These are phyloP conservation scores for Tenualosa ilisha DNA, from an alignment of 2,797 vertebrate species.

Conservation along the genomic window DNA sequence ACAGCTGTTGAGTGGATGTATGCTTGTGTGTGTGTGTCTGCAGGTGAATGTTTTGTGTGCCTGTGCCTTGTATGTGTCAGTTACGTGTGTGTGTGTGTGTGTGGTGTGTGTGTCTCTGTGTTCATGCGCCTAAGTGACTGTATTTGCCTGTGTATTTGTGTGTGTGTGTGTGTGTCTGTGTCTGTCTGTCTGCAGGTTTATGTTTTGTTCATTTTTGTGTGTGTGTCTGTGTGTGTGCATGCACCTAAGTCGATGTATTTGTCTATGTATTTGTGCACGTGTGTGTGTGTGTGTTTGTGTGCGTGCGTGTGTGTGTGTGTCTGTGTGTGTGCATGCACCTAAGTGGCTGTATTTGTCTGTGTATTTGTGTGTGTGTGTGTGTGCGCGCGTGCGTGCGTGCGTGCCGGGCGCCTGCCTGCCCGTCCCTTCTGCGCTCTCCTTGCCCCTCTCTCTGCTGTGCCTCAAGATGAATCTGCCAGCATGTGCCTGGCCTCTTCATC, in stretches of 20 bases:
- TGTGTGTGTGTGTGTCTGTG: not conserved
- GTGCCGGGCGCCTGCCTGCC: slow-evolving; percentile 44
- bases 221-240: not conserved
- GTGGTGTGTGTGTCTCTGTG: not conserved
- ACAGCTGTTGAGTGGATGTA: not conserved
- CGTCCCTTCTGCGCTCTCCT: slow-evolving; percentile 47
- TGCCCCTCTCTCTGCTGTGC: slow-evolving; percentile 49
- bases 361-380: not conserved
- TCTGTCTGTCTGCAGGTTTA: not conserved
- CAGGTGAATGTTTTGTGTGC: too few species aligned
- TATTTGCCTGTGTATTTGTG: too few species aligned
- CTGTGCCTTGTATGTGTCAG: too few species aligned
- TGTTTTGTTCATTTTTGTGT: too few species aligned
- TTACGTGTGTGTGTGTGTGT: not conserved
- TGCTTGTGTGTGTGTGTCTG: not conserved
- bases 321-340: not conserved
- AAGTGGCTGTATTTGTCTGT: not conserved
- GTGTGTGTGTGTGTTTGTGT: not conserved
- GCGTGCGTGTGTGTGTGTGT: not conserved
- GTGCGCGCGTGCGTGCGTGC: not conserved
- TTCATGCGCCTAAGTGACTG: too few species aligned
- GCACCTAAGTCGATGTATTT: not conserved
- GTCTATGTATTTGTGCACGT: not conserved
- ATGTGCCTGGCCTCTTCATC: slow-evolving; percentile 80
- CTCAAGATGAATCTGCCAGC: slow-evolving; percentile 84